These are phyloP conservation scores for Ictidomys tridecemlineatus DNA, from an alignment of 2,113 vertebrate species.

Conservation along the genomic window DNA sequence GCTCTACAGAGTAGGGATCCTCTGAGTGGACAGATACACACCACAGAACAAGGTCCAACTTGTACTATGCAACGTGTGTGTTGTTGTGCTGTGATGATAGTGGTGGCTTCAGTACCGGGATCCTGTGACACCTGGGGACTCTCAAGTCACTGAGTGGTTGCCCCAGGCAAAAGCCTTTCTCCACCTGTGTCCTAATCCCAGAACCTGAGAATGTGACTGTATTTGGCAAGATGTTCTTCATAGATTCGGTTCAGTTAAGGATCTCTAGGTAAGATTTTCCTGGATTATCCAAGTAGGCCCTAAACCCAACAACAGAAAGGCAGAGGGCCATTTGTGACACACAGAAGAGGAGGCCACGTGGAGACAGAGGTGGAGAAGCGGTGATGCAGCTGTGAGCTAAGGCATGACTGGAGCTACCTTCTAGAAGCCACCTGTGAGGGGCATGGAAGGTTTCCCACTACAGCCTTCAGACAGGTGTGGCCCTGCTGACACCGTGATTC, in stretches of 20 bases:
- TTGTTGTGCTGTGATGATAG: neutral
- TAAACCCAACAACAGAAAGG: neutral
- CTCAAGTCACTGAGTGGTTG: neutral
- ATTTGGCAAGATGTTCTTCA: neutral
- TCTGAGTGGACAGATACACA: neutral
- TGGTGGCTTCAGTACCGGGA: neutral
- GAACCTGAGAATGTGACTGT: neutral
- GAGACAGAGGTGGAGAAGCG: neutral
- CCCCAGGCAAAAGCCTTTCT: neutral
- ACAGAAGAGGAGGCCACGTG: neutral
- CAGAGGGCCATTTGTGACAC: neutral
- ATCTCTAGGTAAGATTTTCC: neutral
- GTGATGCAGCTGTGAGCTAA: neutral
- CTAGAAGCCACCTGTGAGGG: neutral
- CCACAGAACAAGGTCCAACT: neutral
- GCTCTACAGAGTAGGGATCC: neutral
- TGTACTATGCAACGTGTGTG: accelerated
- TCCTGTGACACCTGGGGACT: neutral
- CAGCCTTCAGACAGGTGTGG: neutral
- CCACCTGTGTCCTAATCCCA: neutral
- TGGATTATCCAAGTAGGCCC: neutral
- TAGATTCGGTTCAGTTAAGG: neutral
- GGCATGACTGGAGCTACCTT: neutral
- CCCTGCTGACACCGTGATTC: neutral
- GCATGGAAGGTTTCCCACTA: neutral